phyloP scores from a whole-genome alignment of 64 coral and sea anemone species.

The Dendrophyllia cribrosa region DNA sequence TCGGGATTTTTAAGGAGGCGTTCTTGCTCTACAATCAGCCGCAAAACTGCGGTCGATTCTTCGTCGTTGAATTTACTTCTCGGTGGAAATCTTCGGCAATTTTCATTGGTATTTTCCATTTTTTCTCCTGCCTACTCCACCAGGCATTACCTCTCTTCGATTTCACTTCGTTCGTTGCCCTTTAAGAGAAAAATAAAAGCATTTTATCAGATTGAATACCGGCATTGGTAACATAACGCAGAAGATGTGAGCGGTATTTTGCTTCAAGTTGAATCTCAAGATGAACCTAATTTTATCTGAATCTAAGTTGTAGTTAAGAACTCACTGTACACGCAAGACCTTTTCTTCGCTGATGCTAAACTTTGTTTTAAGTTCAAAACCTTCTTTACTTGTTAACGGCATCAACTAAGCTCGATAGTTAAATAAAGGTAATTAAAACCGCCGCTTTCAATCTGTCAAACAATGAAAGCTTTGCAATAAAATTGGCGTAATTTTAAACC shows the following conservation, averaged over 20 bases:
- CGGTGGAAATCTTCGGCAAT: constrained; percentile 73
- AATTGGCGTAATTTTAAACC: constrained; percentile 1
- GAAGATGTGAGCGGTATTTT: background rate
- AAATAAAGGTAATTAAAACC: constrained; percentile 27
- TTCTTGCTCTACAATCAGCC: constrained; percentile 92
- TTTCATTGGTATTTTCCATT: constrained; percentile 82
- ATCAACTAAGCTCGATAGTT: background rate
- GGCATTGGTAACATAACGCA: background rate
- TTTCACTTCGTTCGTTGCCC: background rate
- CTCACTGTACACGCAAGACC: background rate
- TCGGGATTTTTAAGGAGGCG: constrained; percentile 72
- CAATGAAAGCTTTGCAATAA: background rate
- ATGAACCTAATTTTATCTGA: background rate
- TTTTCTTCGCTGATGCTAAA: background rate
- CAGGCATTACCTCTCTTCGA: background rate
- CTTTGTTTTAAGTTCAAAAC: background rate
- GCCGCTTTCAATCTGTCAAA: background rate
- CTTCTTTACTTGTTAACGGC: background rate
- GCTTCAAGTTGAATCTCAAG: background rate
- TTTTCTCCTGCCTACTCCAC: background rate
- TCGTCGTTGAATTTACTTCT: constrained; percentile 95
- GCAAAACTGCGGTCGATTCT: constrained; percentile 85
- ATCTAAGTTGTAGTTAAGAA: constrained; percentile 7
- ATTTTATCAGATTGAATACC: background rate
- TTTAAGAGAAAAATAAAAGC: background rate